Conservation (phyloP, 2,888 invertebrate genomes). For the Melipona bicolor region DNA sequence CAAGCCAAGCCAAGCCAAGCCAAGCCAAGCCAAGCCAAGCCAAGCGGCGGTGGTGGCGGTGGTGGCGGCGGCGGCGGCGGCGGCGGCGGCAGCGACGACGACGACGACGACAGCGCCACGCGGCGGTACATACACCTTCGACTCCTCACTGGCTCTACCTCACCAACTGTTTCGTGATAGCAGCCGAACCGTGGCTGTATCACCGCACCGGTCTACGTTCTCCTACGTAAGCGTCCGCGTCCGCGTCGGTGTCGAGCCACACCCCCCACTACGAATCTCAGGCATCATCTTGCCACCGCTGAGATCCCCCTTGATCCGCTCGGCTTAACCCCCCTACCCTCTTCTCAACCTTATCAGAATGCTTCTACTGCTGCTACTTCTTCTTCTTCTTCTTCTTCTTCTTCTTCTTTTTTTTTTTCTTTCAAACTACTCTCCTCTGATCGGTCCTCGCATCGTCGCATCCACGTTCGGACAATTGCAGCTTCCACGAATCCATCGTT, state of each 20-base stretch:
- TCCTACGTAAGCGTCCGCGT: slow-evolving; percentile 66
- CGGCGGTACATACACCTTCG: slow-evolving; percentile 44
- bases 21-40: slow-evolving; percentile 24
- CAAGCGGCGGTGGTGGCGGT: slow-evolving; percentile 50
- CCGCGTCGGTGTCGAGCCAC: slow-evolving; percentile 52
- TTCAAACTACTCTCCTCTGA: neutral
- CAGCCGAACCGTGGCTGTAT: slow-evolving; percentile 24
- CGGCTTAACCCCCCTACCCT: neutral
- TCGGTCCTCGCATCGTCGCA: neutral
- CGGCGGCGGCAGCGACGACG: slow-evolving; percentile 39
- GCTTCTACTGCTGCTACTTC: neutral
- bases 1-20: slow-evolving; percentile 23
- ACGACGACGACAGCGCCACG: slow-evolving; percentile 67
- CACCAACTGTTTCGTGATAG: slow-evolving; percentile 42
- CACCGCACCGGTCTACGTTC: slow-evolving; percentile 37
- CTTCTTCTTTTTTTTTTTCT: too few species aligned
- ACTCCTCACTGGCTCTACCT: slow-evolving; percentile 29
- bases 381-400: too few species aligned
- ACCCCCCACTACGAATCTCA: slow-evolving; percentile 40
- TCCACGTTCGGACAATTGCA: neutral
- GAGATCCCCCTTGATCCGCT: slow-evolving; percentile 21
- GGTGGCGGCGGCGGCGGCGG: slow-evolving; percentile 45
- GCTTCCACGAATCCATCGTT: neutral
- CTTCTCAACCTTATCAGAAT: slow-evolving; percentile 6
- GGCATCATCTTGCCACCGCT: slow-evolving; percentile 42